Percentiles rank a stretch among this genome's conserved stretches.
Evolutionary conservation across 2,797 vertebrate species (phyloP).

Genomic region (Muraenolepis orangiensis): DNA sequence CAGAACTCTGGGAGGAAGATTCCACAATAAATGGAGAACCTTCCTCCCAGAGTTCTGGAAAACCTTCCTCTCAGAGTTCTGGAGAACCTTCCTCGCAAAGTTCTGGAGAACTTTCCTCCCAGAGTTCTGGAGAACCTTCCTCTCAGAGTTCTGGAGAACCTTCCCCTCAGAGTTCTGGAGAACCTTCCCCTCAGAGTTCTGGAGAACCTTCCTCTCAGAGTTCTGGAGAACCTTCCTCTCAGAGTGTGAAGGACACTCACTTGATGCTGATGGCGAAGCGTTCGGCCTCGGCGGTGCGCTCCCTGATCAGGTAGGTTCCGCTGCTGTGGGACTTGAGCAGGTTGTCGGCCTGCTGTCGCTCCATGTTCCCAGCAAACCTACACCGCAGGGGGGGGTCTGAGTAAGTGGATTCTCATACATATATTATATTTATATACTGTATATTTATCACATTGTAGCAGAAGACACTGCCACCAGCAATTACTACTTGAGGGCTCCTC

Average conservation of each 20-base stretch:
- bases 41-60: background rate
- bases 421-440: no score
- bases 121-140: no score
- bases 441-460: no score
- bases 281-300: constrained; percentile 92
- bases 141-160: background rate
- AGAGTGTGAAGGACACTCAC: constrained; percentile 66
- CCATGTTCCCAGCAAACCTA: constrained; percentile 98
- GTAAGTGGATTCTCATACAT: no score
- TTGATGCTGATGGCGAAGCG: constrained; percentile 98
- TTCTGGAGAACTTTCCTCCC: background rate
- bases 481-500: no score
- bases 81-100: no score
- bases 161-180: background rate
- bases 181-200: background rate
- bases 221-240: no score
- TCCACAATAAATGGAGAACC: no score
- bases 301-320: constrained; percentile 94
- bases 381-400: constrained; percentile 7
- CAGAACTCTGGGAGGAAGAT: no score
- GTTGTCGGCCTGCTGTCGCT: constrained; percentile 94
- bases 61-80: background rate
- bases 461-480: no score
- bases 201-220: no score
- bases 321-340: constrained; percentile 90